phyloP scores from a whole-genome alignment of 64 coral and sea anemone species.

The Orbicella faveolata region DNA sequence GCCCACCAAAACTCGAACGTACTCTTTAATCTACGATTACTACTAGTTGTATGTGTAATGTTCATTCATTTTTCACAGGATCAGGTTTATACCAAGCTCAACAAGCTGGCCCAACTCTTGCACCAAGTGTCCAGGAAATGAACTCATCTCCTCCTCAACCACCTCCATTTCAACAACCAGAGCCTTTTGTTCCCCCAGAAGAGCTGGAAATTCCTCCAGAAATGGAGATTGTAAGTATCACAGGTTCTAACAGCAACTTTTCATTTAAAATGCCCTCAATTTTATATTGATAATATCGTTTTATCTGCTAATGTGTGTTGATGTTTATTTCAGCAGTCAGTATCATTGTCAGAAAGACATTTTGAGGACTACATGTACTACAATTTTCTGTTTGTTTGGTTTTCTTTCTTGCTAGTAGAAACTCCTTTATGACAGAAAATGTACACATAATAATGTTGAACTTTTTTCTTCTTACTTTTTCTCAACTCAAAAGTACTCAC shows the following conservation, averaged over 20 bases:
- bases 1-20: no score
- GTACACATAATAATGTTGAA: no score
- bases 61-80: neutral
- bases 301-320: neutral
- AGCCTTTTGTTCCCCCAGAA: conserved; percentile 83
- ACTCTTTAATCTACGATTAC: no score
- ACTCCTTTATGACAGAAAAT: no score
- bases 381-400: no score
- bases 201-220: conserved; percentile 75
- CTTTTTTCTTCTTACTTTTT: no score
- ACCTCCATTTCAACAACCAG: conserved; percentile 20
- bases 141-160: neutral
- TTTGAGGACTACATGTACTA: no score
- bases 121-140: neutral
- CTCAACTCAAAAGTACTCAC: no score
- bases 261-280: neutral
- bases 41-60: no score
- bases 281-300: neutral
- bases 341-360: no score
- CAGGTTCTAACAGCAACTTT: neutral
- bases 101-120: neutral
- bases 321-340: neutral
- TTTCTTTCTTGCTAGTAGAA: no score
- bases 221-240: conserved; percentile 91
- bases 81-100: conserved; percentile 1